Evolutionary conservation across 2,797 vertebrate genomes (phyloP), one percentile per base, ranked within the genome.

Genomic region (Pangasius djambal): DNA sequence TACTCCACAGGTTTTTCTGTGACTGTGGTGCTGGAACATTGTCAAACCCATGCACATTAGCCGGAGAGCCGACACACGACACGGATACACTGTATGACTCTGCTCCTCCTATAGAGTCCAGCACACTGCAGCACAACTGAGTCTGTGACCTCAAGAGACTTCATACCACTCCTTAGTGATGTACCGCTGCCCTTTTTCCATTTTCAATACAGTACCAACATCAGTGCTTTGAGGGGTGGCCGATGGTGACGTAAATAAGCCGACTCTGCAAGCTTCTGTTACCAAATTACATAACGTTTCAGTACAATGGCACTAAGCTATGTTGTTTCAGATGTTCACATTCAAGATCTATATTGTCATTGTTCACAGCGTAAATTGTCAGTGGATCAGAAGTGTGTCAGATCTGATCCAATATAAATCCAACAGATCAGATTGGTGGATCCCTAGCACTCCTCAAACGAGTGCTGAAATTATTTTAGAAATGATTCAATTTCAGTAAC

Each of bases 101-200:
- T 88, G 99, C 99, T 93, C 98, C 98, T 94, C 99, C 99, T 97
- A 99, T 99, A 98, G 99, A 99, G 97, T 99, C 98, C 93, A 99
- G 99, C 94, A 99, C 99, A 88, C 97, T 99, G 97, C 98, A 99
- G 97, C 98, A 99, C 97, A 99, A 99, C 97, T 99, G 97, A 99
- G 96, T 95, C 95, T 95, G 86, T 86, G 59, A 52, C 90, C 10
- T 59, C 83, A 59, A 88, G 90, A 92, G 89, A 87, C 69, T 88
- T 82, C 88, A 81, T 84, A 87, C 72, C 72, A 75, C 22, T 75
- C 40, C 18, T 40, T 74, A 74, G 37, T 2, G 70, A 74, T 40
- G 8, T 40, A 25, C 40, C 22, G 72, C 72, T 75, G 72, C 20
- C 37, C 22, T 25, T 74, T 74, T 44, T 40, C 72, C 72, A 48